Conservation (phyloP, 2,797 vertebrate genomes). For the Scolopax rusticola region DNA sequence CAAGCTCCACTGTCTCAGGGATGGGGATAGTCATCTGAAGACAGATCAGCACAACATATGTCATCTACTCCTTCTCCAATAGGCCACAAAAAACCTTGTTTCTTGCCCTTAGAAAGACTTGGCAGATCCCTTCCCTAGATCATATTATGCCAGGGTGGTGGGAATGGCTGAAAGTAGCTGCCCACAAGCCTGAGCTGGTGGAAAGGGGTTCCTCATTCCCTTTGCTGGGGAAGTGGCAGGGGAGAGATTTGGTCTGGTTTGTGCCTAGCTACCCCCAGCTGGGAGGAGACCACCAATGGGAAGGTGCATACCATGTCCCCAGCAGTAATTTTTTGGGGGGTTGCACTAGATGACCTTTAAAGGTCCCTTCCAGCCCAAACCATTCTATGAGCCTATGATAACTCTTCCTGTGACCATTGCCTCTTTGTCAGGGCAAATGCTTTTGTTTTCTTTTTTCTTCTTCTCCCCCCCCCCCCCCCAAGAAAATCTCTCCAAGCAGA, state of each 20-base stretch:
- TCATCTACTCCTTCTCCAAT: background rate
- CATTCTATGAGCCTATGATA: background rate
- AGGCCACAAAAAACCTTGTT: rapidly evolving
- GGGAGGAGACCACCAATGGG: background rate
- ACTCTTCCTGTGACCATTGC: background rate
- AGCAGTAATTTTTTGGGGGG: background rate
- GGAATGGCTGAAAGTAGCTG: background rate
- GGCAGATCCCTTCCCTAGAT: background rate
- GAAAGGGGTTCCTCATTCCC: background rate
- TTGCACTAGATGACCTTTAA: background rate
- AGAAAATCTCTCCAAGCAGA: background rate
- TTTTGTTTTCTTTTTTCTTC: rapidly evolving
- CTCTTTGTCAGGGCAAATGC: background rate
- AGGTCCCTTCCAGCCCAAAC: background rate
- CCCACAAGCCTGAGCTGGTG: rapidly evolving
- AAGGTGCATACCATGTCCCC: rapidly evolving
- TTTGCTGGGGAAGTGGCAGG: background rate
- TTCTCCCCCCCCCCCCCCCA: rapidly evolving
- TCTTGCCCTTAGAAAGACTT: background rate
- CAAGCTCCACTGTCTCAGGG: background rate
- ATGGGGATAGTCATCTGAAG: background rate
- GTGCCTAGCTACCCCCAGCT: background rate
- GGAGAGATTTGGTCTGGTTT: background rate
- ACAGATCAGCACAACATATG: background rate
- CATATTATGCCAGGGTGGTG: background rate